Conservation (phyloP, 1,140 invertebrate species). For the Parasteatoda tepidariorum region DNA sequence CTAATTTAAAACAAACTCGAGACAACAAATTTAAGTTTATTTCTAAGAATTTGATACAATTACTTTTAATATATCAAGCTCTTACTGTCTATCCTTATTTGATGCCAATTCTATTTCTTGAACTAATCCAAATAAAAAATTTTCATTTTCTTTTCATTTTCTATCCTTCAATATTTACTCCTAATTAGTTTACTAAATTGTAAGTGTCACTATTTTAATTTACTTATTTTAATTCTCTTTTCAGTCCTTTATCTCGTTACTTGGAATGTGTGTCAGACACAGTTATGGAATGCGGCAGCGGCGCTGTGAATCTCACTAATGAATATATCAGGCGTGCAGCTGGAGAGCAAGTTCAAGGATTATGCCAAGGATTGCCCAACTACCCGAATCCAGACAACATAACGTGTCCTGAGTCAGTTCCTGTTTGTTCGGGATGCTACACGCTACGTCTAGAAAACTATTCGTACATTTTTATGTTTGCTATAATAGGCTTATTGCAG, state of each 20-base stretch:
- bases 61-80: too few species aligned
- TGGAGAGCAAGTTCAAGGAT: neutral
- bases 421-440: neutral
- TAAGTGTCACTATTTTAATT: neutral
- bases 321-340: slow-evolving; percentile 3
- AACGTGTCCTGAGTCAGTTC: neutral
- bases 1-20: too few species aligned
- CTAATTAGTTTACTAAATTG: too few species aligned
- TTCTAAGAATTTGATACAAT: too few species aligned
- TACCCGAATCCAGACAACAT: neutral
- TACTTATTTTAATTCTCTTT: neutral
- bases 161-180: too few species aligned
- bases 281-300: neutral
- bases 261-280: neutral
- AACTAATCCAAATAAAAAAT: too few species aligned
- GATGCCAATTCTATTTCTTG: too few species aligned
- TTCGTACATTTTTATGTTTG: neutral
- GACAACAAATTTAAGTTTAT: too few species aligned
- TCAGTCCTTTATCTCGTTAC: neutral
- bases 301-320: neutral
- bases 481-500: neutral
- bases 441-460: neutral
- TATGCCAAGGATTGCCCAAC: slow-evolving; percentile 19
- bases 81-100: too few species aligned
- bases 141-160: too few species aligned